phyloP scores from a whole-genome alignment of 1,140 invertebrate genomes.

The Microvelia longipes region DNA sequence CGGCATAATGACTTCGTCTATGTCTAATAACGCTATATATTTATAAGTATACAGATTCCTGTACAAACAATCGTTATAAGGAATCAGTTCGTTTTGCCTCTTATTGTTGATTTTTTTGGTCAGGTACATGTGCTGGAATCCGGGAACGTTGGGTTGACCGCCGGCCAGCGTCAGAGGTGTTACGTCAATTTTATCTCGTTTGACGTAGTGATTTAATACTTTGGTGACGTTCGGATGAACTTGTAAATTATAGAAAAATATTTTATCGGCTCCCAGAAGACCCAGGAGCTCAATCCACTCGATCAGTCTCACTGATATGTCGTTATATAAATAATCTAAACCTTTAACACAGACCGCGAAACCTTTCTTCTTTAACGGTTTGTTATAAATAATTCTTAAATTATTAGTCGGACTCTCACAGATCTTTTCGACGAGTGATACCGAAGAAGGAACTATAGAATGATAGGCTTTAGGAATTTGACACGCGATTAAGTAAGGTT shows the following conservation, averaged over 20 bases:
- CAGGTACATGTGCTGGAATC: constrained; percentile 73
- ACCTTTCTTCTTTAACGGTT: constrained; percentile 42
- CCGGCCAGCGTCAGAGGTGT: constrained; percentile 79
- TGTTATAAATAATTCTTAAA: constrained; percentile 68
- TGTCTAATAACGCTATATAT: constrained; percentile 78
- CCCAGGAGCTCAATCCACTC: constrained; percentile 86
- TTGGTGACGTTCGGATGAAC: constrained; percentile 83
- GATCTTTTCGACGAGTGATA: constrained; percentile 67
- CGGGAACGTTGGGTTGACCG: constrained; percentile 75
- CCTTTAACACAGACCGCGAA: constrained; percentile 92
- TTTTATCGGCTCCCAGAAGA: constrained; percentile 76
- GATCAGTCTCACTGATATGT: constrained; percentile 73
- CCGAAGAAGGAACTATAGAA: constrained; percentile 58
- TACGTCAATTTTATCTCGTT: constrained; percentile 57
- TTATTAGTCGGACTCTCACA: constrained; percentile 77
- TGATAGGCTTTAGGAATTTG: constrained; percentile 60
- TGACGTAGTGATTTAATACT: constrained; percentile 65
- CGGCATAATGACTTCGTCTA: constrained; percentile 91
- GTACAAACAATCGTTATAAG: constrained; percentile 93
- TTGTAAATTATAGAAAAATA: constrained; percentile 80
- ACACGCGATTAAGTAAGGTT: constrained; percentile 80
- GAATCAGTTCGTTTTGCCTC: constrained; percentile 85
- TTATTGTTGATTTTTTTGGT: constrained; percentile 82
- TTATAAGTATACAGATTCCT: constrained; percentile 80
- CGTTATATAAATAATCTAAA: constrained; percentile 79